Evolutionary conservation across 2,113 vertebrate genomes (phyloP).

Genomic region (zebrafish (Danio rerio)): GRCz12tu NC_133194.1:28499001-28499500

Average conservation of each 20-base stretch:
- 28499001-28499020: slow-evolving; percentile 23
- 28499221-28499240: slow-evolving; percentile 14
- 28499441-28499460: neutral
- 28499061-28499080: no score
- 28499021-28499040: neutral
- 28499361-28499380: neutral
- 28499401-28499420: neutral
- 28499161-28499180: neutral
- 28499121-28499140: slow-evolving; percentile 5
- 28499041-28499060: neutral
- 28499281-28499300: slow-evolving; percentile 10
- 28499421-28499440: neutral
- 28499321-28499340: neutral
- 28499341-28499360: neutral
- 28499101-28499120: slow-evolving; percentile 4
- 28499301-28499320: neutral
- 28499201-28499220: neutral
- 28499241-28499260: neutral
- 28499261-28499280: neutral
- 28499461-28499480: neutral
- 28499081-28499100: no score
- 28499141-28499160: neutral
- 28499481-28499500: no score
- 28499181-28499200: neutral
- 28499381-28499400: neutral